Conservation (phyloP, 1,140 invertebrate genomes). For the Phocides pigmalion region DNA sequence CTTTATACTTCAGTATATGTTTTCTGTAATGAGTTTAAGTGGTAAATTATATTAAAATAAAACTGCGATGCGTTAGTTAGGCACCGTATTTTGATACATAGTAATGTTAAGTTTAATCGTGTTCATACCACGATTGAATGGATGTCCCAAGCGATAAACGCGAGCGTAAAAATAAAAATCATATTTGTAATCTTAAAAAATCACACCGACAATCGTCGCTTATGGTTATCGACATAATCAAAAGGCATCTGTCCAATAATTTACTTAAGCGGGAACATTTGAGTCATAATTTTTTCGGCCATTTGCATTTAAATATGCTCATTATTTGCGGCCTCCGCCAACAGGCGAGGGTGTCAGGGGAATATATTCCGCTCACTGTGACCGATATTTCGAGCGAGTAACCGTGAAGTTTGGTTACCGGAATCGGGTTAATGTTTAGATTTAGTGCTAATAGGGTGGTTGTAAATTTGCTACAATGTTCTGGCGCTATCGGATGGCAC, state of each 20-base stretch:
- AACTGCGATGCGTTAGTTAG: neutral
- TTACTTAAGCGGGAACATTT: conserved; percentile 30
- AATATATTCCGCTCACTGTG: conserved; percentile 56
- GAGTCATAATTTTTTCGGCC: conserved; percentile 27
- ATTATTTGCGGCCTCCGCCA: conserved; percentile 38
- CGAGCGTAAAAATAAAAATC: neutral
- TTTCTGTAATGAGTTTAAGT: neutral
- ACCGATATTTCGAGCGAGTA: conserved; percentile 68
- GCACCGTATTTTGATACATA: neutral
- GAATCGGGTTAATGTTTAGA: conserved; percentile 83
- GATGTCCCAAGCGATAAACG: neutral
- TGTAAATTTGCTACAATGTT: conserved; percentile 79
- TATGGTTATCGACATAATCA: conserved; percentile 11
- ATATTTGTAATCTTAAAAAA: neutral
- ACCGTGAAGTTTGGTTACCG: conserved; percentile 76
- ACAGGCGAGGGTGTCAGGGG: conserved; percentile 47
- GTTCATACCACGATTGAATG: neutral
- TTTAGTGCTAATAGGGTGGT: conserved; percentile 82
- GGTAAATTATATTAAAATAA: neutral
- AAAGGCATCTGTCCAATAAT: conserved; percentile 26
- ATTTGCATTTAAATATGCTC: conserved; percentile 35
- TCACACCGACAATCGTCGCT: neutral
- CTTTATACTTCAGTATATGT: conserved; percentile 1
- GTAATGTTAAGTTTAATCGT: neutral
- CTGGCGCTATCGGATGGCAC: conserved; percentile 78